A percentile compares a stretch with the other conserved stretches of the same genome.
Conservation (phyloP, 2,888 invertebrate species). For the Pinctada fucata region DNA sequence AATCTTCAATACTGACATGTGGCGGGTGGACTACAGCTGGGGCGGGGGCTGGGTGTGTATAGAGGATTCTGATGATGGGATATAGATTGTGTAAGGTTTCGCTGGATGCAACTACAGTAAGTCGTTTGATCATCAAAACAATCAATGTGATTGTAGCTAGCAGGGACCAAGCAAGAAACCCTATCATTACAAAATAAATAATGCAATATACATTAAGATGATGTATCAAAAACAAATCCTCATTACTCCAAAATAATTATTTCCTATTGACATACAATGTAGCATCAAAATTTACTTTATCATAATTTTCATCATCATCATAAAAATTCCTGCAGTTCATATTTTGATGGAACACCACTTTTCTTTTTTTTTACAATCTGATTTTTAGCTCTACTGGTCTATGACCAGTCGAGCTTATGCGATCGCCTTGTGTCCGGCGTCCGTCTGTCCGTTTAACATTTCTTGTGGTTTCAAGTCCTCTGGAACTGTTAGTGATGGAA, state of each 20-base stretch:
- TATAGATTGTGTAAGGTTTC: not conserved
- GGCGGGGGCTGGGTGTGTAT: conserved; percentile 1
- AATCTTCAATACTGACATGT: too few species aligned
- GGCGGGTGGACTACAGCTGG: too few species aligned
- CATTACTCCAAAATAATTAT: conserved; percentile 11
- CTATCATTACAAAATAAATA: conserved; percentile 3
- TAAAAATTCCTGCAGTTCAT: too few species aligned
- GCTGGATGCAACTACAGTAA: too few species aligned
- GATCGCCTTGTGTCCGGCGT: too few species aligned
- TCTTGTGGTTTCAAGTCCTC: too few species aligned
- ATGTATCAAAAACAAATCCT: conserved; percentile 12
- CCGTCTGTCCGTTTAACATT: too few species aligned
- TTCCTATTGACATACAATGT: conserved; percentile 8
- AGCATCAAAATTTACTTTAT: conserved; percentile 10
- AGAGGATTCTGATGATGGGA: conserved; percentile 1
- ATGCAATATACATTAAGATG: conserved; percentile 8
- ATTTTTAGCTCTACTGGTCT: too few species aligned
- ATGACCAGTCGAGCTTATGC: too few species aligned
- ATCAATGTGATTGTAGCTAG: conserved; percentile 4
- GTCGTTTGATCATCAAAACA: not conserved
- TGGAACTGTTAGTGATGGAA: too few species aligned
- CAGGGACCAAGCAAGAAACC: not conserved
- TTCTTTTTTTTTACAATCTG: too few species aligned
- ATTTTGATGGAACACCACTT: too few species aligned
- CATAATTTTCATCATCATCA: not conserved